These are phyloP conservation scores for Rhyzopertha dominica DNA, from an alignment of 1,140 invertebrate species.

Conservation along the genomic window DNA sequence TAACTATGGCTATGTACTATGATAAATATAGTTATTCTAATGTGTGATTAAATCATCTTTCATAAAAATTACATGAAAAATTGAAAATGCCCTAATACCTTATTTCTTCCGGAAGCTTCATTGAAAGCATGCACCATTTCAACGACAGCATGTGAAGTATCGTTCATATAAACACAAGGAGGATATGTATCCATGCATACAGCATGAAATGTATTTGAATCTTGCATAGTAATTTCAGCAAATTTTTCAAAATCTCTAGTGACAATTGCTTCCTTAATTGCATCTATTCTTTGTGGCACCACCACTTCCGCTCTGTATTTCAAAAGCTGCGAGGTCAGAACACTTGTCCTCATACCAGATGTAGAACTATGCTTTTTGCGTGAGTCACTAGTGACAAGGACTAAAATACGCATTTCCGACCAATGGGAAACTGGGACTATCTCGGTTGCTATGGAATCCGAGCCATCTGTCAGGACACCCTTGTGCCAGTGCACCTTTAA, in stretches of 20 bases:
- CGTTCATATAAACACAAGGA: slow-evolving; percentile 88
- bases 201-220: slow-evolving; percentile 98
- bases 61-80: no score
- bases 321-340: slow-evolving; percentile 79
- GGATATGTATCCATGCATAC: slow-evolving; percentile 92
- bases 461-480: slow-evolving; percentile 62
- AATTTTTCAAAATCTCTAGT: slow-evolving; percentile 80
- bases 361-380: slow-evolving; percentile 87
- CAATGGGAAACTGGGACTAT: slow-evolving; percentile 74
- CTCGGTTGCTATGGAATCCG: slow-evolving; percentile 79
- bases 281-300: slow-evolving; percentile 66
- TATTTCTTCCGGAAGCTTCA: slow-evolving; percentile 52
- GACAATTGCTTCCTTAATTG: slow-evolving; percentile 71
- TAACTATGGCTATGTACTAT: no score
- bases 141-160: slow-evolving; percentile 74
- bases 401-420: slow-evolving; percentile 84
- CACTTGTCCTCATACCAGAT: slow-evolving; percentile 81
- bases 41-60: no score
- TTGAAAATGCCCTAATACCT: slow-evolving; percentile 47
- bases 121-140: slow-evolving; percentile 83
- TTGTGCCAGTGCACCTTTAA: slow-evolving; percentile 69
- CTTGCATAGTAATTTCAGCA: slow-evolving; percentile 92
- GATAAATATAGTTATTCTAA: no score
- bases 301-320: slow-evolving; percentile 64
- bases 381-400: slow-evolving; percentile 84